Base-by-base conservation (phyloP, 2,113 vertebrate genomes). In the Stomatorhinus ivindoensis region DNA sequence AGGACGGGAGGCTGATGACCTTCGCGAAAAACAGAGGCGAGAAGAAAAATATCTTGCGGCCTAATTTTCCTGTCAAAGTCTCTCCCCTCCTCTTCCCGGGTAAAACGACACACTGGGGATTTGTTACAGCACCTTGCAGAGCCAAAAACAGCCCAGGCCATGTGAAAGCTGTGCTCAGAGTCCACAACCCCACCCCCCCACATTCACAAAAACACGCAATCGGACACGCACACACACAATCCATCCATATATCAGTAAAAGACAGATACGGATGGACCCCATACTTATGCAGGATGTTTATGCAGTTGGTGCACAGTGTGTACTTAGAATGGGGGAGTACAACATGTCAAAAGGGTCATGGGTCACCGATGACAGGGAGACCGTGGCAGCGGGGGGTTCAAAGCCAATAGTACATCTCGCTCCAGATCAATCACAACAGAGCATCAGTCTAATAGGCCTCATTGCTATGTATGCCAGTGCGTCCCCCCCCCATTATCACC, bases 11-110 rank as follows among this genome's bases (percentile, higher is more conserved):
- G 89, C 31, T 27, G 55, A 48, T 4, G 88, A 88, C 88, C 88
- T 91, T 89, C 87, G 21, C 15, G 10, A 19, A 84, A 82, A 50
- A 44, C 44, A 24, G 61, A 85, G 53, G 88, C 50, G 87, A n/a
- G 9, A 73, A 80, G 87, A 90, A 89, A 88, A 89, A 91, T 65
- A 86, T 58, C 27, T 46, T 35, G 69, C 4, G 55, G 89, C 90
- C 89, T 91, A 90, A 89, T 85, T 91, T 87, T 86, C 88, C 73
- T 58, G 89, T 90, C 90, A 86, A n/a, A 39, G 31, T 65, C 80
- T 51, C 87, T 89, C 87, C 39, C 39, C 48, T 89, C 8, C 46
- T 89, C 48, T 85, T 88, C 90, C 80, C 88, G 39, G 61, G n/a
- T 58, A 88, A 87, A 89, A 90, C 35, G 87, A 13, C 86, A 76